Conservation (phyloP, 2,113 vertebrate species). For the Trachemys scripta region DNA sequence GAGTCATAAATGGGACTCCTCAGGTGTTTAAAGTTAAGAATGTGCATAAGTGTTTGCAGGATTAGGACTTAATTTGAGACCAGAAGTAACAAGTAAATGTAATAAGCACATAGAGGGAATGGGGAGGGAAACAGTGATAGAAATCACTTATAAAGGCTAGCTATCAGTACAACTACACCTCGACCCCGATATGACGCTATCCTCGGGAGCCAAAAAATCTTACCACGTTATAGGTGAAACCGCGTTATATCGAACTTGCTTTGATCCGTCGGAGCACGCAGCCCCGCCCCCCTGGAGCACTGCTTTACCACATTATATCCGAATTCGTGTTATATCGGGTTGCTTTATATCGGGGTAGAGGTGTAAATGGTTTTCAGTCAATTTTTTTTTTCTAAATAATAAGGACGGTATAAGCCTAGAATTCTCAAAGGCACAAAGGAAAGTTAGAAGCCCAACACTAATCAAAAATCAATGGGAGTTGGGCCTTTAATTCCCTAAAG, state of each 20-base stretch:
- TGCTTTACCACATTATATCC: too few relatives aligned
- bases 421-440: conserved; percentile 3
- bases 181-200: too few relatives aligned
- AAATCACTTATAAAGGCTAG: background rate
- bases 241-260: too few relatives aligned
- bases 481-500: background rate
- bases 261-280: too few relatives aligned
- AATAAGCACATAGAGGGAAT: background rate
- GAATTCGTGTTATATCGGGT: too few relatives aligned
- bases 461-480: background rate
- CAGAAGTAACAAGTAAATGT: background rate
- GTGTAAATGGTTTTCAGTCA: background rate
- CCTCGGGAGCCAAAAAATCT: too few relatives aligned
- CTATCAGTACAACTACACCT: background rate
- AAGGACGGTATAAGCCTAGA: background rate
- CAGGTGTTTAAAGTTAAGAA: background rate
- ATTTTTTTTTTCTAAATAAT: background rate
- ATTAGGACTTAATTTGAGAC: background rate
- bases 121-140: background rate
- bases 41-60: background rate
- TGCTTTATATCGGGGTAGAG: too few relatives aligned
- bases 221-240: too few relatives aligned
- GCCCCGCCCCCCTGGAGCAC: too few relatives aligned
- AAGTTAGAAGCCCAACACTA: background rate
- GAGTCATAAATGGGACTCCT: background rate